These are phyloP conservation scores for Drosophila fungiperda DNA, from an alignment of 2,888 invertebrate genomes.

Conservation along the genomic window DNA sequence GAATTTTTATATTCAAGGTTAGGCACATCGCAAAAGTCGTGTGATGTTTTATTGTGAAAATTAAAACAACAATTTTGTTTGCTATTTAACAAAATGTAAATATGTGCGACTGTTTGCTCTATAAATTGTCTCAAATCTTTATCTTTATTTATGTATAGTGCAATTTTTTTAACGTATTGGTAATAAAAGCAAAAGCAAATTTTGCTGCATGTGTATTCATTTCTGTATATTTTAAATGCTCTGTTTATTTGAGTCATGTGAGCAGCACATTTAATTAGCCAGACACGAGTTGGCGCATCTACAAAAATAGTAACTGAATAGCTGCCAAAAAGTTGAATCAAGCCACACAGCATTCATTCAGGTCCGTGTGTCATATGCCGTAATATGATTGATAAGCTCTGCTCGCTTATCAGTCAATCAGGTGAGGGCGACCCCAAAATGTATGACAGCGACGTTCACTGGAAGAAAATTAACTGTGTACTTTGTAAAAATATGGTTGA, in stretches of 20 bases:
- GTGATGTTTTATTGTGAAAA: conserved; percentile 20
- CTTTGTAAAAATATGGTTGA: neutral
- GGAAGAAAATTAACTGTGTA: neutral
- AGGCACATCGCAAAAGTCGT: conserved; percentile 53
- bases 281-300: conserved; percentile 39
- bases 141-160: conserved; percentile 14
- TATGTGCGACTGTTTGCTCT: conserved; percentile 32
- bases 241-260: conserved; percentile 48
- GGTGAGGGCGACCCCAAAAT: conserved; percentile 32
- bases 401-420: conserved; percentile 31
- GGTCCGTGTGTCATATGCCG: conserved; percentile 12
- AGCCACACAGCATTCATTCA: conserved; percentile 13
- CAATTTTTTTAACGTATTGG: conserved; percentile 13
- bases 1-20: conserved; percentile 58
- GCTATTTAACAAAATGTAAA: conserved; percentile 57
- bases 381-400: conserved; percentile 45
- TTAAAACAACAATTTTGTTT: conserved; percentile 55
- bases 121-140: conserved; percentile 22
- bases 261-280: conserved; percentile 35
- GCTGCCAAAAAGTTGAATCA: conserved; percentile 29
- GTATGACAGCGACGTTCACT: conserved; percentile 3
- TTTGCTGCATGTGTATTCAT: conserved; percentile 4
- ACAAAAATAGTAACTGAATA: conserved; percentile 43
- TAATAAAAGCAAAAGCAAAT: conserved; percentile 53
- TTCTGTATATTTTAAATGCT: conserved; percentile 22